Conservation (phyloP, 2,797 vertebrate genomes). For the Poecilia wingei region DNA sequence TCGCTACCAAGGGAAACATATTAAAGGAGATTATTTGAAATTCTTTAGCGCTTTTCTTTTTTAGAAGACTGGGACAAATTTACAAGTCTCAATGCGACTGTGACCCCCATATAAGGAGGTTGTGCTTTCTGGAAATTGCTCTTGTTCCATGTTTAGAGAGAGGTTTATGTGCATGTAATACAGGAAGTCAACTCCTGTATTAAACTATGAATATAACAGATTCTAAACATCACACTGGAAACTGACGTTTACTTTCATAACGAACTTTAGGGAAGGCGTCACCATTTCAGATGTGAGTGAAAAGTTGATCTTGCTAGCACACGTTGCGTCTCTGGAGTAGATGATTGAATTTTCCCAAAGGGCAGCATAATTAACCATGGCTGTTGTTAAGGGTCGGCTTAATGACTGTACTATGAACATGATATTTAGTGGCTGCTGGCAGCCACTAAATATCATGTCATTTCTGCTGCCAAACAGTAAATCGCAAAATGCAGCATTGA, state of each 20-base stretch:
- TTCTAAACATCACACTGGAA: neutral
- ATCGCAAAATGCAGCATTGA: neutral
- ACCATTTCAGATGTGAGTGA: neutral
- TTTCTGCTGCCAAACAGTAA: neutral
- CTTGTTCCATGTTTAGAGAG: conserved; percentile 3
- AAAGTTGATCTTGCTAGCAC: neutral
- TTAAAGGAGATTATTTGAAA: conserved; percentile 75
- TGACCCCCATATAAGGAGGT: conserved; percentile 10
- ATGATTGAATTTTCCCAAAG: neutral
- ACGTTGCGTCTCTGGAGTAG: neutral
- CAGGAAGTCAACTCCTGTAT: neutral
- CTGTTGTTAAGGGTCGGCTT: neutral
- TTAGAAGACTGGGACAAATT: conserved; percentile 53
- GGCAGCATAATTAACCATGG: neutral
- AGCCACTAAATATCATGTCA: neutral
- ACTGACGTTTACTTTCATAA: neutral
- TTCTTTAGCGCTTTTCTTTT: conserved; percentile 69
- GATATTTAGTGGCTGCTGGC: neutral
- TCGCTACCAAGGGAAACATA: conserved; percentile 56
- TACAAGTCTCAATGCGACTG: conserved; percentile 53
- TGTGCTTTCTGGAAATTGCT: conserved; percentile 33
- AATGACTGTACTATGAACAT: neutral
- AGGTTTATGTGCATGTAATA: neutral
- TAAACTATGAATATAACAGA: neutral
- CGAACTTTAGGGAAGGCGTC: neutral